Conservation (phyloP, 1,140 invertebrate species). For the Pristionchus pacificus region DNA sequence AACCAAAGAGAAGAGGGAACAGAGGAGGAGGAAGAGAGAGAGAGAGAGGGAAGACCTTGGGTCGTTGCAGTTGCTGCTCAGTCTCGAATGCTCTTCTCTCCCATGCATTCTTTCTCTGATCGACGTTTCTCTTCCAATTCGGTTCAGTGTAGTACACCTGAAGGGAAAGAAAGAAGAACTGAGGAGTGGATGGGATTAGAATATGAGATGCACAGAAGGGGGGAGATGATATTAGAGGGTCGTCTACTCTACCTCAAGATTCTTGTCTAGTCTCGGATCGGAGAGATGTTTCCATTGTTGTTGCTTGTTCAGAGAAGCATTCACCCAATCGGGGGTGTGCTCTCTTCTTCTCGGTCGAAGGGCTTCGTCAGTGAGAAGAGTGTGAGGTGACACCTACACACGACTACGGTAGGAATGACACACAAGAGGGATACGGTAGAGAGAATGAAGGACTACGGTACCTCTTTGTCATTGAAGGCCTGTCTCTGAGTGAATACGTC, state of each 20-base stretch:
- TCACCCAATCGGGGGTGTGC: constrained; percentile 34
- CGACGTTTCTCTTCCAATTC: constrained; percentile 36
- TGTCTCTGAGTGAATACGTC: constrained; percentile 26
- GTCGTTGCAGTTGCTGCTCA: constrained; percentile 31
- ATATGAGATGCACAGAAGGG: too few relatives aligned
- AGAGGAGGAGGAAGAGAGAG: too few relatives aligned
- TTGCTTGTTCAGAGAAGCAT: constrained; percentile 32
- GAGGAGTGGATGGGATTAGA: too few relatives aligned
- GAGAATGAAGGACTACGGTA: constrained; percentile 12
- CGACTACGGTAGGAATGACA: neutral
- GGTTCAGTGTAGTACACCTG: constrained; percentile 37
- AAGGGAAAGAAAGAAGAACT: constrained; percentile 4
- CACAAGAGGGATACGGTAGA: too few relatives aligned
- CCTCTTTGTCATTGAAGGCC: constrained; percentile 35
- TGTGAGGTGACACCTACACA: constrained; percentile 23
- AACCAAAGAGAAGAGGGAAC: neutral
- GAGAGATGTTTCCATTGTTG: constrained; percentile 27
- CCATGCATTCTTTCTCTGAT: constrained; percentile 35
- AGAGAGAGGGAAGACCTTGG: constrained; percentile 26
- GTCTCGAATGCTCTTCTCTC: constrained; percentile 34
- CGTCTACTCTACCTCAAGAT: constrained; percentile 29
- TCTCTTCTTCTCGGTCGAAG: constrained; percentile 17
- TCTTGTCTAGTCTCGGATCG: constrained; percentile 33
- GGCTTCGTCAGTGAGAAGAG: constrained; percentile 37
- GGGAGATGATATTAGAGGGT: too few relatives aligned